phyloP scores from a whole-genome alignment of 1,140 invertebrate genomes.

The Halyomorpha halys region DNA sequence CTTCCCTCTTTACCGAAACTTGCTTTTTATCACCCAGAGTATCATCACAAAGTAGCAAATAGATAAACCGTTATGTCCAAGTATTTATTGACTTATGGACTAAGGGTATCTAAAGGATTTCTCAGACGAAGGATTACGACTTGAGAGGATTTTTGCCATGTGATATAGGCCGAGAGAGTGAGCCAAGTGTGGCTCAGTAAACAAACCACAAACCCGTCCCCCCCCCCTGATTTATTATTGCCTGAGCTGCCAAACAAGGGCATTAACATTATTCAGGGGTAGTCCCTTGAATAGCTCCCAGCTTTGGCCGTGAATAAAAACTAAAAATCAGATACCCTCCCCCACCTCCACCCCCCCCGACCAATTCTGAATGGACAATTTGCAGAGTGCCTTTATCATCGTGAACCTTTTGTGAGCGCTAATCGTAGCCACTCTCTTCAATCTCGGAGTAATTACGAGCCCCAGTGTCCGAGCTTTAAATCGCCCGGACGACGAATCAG shows the following conservation, averaged over 20 bases:
- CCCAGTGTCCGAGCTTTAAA: neutral
- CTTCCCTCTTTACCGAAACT: too few relatives aligned
- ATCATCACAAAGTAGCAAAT: too few relatives aligned
- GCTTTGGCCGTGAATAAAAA: conserved; percentile 18
- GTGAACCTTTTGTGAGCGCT: neutral
- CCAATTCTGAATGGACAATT: conserved; percentile 10
- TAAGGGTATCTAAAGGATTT: neutral
- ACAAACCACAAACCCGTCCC: conserved; percentile 16
- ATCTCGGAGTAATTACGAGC: neutral
- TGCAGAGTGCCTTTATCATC: conserved; percentile 10
- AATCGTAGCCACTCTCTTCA: conserved; percentile 4
- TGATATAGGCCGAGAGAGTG: neutral
- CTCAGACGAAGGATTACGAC: neutral
- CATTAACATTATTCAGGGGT: conserved; percentile 23
- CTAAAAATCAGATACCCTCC: conserved; percentile 9
- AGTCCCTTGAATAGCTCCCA: conserved; percentile 8
- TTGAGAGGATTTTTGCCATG: conserved; percentile 9
- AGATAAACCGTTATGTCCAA: too few relatives aligned
- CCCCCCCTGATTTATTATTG: conserved; percentile 20
- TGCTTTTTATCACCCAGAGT: too few relatives aligned
- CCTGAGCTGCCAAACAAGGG: conserved; percentile 22
- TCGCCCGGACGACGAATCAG: too few relatives aligned
- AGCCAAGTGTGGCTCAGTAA: conserved; percentile 19
- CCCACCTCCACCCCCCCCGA: neutral
- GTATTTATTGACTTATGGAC: too few relatives aligned